A percentile compares a stretch with the other conserved stretches of the same genome.
These are phyloP conservation scores for Zaprionus ghesquierei DNA, from an alignment of 1,140 invertebrate genomes.

Conservation along the genomic window DNA sequence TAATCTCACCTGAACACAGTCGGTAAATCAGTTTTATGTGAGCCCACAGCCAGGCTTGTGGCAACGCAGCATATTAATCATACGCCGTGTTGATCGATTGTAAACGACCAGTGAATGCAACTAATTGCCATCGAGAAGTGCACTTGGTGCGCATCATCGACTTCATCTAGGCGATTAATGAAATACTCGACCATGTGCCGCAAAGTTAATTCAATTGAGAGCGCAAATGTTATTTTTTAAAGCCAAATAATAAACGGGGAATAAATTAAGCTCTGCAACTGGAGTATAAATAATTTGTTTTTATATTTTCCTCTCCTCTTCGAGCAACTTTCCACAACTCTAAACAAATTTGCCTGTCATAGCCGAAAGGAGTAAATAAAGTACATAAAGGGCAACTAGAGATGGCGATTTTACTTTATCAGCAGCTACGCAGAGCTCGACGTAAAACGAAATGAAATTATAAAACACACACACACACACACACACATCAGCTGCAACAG, in stretches of 20 bases:
- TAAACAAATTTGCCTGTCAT: no score
- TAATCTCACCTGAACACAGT: slow-evolving; percentile 26
- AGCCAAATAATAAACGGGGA: not conserved
- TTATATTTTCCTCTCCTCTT: no score
- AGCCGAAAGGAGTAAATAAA: no score
- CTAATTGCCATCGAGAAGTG: slow-evolving; percentile 28
- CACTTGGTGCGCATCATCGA: not conserved
- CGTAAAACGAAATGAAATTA: slow-evolving; percentile 32
- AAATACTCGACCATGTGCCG: not conserved
- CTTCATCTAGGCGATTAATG: not conserved
- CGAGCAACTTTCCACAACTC: no score
- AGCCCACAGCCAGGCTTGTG: not conserved
- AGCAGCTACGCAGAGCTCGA: slow-evolving; percentile 9
- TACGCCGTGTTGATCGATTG: slow-evolving; percentile 46
- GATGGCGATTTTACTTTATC: slow-evolving; percentile 21
- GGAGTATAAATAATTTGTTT: no score
- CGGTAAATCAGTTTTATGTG: slow-evolving; percentile 52
- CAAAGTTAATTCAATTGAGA: not conserved
- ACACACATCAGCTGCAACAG: slow-evolving; percentile 1
- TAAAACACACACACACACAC: slow-evolving; percentile 19
- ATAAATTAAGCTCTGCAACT: not conserved
- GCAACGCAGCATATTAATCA: slow-evolving; percentile 47
- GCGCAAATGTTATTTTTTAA: not conserved
- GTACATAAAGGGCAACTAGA: not conserved
- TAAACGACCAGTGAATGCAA: slow-evolving; percentile 23